A percentile compares a stretch with the other conserved stretches of the same genome.
These are phyloP conservation scores for Furcula furcula DNA, from an alignment of 2,888 invertebrate species.

Conservation along the genomic window DNA sequence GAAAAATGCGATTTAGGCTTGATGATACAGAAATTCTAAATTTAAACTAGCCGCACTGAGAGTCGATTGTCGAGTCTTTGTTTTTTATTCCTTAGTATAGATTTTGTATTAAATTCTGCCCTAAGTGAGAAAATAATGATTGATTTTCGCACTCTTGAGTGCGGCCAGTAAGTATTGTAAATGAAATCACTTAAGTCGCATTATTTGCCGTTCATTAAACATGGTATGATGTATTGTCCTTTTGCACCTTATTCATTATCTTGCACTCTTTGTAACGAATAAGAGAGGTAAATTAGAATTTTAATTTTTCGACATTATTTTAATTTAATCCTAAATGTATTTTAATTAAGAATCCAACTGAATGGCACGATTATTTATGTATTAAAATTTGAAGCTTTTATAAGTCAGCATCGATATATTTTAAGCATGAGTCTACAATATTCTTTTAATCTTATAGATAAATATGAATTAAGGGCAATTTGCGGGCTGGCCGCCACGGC, in stretches of 20 bases:
- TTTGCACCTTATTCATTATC: conserved; percentile 24
- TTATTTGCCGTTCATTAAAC: neutral
- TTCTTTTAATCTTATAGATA: conserved; percentile 56
- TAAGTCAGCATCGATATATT: conserved; percentile 62
- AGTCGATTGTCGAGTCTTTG: too few species aligned
- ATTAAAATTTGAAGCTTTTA: conserved; percentile 64
- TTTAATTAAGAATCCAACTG: conserved; percentile 71
- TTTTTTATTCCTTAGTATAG: too few species aligned
- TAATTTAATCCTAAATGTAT: conserved; percentile 62
- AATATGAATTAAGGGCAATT: conserved; percentile 73
- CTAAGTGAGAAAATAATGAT: too few species aligned
- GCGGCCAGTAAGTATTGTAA: too few species aligned
- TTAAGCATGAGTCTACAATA: conserved; percentile 55
- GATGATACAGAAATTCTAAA: too few species aligned
- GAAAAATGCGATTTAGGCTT: neutral
- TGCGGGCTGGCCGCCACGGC: conserved; percentile 26
- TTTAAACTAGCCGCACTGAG: too few species aligned
- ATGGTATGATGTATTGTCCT: neutral
- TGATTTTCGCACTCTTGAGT: too few species aligned
- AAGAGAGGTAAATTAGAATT: conserved; percentile 61
- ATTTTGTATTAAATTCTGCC: too few species aligned
- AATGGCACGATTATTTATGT: conserved; percentile 59
- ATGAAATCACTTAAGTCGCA: neutral
- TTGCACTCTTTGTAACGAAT: conserved; percentile 55
- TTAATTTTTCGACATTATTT: conserved; percentile 62